phyloP scores from a whole-genome alignment of 2,113 vertebrate species.

The Mystacornis crossleyi region DNA sequence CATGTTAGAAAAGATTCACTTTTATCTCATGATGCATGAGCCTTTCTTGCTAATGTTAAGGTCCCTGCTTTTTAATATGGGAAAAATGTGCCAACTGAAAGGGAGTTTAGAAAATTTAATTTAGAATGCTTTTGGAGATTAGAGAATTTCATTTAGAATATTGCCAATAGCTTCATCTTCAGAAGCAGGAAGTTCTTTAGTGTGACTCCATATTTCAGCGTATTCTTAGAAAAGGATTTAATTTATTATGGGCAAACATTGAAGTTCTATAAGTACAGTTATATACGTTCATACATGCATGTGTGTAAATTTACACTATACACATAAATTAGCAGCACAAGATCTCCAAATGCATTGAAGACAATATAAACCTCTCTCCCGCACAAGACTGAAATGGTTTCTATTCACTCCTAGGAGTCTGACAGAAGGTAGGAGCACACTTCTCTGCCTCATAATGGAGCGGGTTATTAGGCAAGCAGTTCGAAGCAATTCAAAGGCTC shows the following conservation, averaged over 20 bases:
- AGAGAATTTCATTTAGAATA: not conserved
- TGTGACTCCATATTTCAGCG: not conserved
- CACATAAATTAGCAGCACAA: not conserved
- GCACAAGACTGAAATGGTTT: not conserved
- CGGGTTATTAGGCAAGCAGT: not conserved
- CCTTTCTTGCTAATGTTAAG: not conserved
- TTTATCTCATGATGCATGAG: not conserved
- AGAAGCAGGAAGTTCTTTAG: not conserved
- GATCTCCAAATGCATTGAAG: not conserved
- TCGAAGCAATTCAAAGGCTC: not conserved
- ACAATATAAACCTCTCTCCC: not conserved
- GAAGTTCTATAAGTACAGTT: not conserved
- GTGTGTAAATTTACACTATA: not conserved
- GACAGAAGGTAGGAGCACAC: not conserved
- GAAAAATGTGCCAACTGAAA: not conserved
- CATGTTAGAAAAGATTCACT: not conserved
- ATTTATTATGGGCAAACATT: not conserved
- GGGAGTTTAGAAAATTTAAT: not conserved
- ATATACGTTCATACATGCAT: rapidly evolving
- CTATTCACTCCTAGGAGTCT: not conserved
- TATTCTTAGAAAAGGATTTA: not conserved
- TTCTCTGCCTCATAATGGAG: not conserved
- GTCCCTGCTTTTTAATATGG: not conserved
- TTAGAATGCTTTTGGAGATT: not conserved
- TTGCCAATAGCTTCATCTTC: not conserved